Conservation (phyloP, 1,140 invertebrate genomes). For the Tetranychus urticae region DNA sequence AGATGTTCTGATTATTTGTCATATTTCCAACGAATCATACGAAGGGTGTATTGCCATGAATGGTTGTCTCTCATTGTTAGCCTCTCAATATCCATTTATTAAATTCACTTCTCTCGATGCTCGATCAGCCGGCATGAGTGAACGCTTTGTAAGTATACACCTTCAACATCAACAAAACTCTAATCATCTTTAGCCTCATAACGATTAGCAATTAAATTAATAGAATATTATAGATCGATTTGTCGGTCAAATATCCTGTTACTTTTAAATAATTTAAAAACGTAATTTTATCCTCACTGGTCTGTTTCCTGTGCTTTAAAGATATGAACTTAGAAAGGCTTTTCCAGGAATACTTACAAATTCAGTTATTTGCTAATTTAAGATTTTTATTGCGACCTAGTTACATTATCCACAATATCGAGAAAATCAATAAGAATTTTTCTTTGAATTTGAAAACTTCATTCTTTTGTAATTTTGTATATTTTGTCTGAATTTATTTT, state of each 20-base stretch:
- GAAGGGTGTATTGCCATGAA: constrained; percentile 61
- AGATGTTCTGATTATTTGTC: constrained; percentile 60
- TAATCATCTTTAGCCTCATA: neutral
- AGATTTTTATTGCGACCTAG: no score
- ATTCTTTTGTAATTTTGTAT: neutral
- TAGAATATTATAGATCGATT: neutral
- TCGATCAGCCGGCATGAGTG: constrained; percentile 38
- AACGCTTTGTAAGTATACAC: constrained; percentile 36
- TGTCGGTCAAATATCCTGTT: no score
- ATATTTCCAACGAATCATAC: constrained; percentile 55
- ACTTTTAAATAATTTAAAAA: no score
- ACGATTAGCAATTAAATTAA: neutral
- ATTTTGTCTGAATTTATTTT: neutral
- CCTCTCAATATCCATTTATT: constrained; percentile 51
- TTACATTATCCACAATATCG: no score
- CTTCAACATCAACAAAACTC: neutral
- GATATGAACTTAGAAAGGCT: no score
- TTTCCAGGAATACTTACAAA: no score
- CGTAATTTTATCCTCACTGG: no score
- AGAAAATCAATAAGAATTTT: no score
- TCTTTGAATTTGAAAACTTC: neutral
- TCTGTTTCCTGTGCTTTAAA: no score
- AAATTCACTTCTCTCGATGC: constrained; percentile 75
- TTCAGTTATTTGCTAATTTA: no score
- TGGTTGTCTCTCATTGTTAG: constrained; percentile 48